Conservation (phyloP, 1,140 invertebrate species). For the Gryllus bimaculatus region DNA sequence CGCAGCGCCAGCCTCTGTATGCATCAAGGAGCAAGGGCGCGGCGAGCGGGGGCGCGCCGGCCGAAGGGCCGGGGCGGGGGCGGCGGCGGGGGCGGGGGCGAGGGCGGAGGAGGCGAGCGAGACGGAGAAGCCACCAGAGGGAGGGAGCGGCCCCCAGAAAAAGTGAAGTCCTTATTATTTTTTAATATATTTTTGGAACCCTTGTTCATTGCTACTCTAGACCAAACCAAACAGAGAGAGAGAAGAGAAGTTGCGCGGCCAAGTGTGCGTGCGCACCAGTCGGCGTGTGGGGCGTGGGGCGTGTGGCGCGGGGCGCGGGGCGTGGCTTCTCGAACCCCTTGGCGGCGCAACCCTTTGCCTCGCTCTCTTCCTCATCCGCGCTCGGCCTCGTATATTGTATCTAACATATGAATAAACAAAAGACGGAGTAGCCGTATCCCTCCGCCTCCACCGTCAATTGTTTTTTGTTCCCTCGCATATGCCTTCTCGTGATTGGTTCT, state of each 20-base stretch:
- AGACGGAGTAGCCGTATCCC: neutral
- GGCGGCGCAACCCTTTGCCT: neutral
- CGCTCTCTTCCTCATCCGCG: neutral
- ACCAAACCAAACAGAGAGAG: too few species aligned
- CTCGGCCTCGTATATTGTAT: neutral
- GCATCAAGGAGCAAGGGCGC: neutral
- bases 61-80: neutral
- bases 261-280: too few species aligned
- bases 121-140: too few species aligned
- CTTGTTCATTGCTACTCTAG: too few species aligned
- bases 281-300: neutral
- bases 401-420: constrained; percentile 6
- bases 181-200: too few species aligned
- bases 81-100: too few species aligned
- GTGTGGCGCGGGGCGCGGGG: too few species aligned
- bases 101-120: neutral
- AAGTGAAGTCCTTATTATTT: too few species aligned
- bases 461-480: neutral
- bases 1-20: neutral
- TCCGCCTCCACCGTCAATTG: neutral
- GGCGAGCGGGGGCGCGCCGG: too few species aligned
- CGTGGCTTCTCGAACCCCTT: neutral
- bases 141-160: too few species aligned
- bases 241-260: too few species aligned
- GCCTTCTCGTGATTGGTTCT: neutral